These are phyloP conservation scores for Gortyna flavago DNA, from an alignment of 2,888 invertebrate genomes.

Conservation along the genomic window DNA sequence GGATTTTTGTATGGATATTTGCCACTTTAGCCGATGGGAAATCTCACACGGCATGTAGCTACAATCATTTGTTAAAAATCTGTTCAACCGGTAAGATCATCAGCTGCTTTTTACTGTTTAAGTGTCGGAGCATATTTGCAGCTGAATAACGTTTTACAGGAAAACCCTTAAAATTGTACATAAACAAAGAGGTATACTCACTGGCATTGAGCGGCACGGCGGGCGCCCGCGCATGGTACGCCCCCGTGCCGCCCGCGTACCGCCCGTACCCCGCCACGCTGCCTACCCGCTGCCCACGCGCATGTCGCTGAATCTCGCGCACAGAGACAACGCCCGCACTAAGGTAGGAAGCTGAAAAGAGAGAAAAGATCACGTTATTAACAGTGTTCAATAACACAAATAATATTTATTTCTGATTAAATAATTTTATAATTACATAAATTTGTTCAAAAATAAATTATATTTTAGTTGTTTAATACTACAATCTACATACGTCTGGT, in stretches of 20 bases:
- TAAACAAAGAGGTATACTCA: conserved; percentile 73
- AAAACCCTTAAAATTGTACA: not conserved
- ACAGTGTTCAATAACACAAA: not conserved
- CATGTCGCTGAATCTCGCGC: conserved; percentile 50
- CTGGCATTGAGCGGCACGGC: conserved; percentile 88
- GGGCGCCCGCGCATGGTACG: conserved; percentile 87
- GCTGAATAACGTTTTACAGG: no score
- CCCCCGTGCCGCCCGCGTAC: conserved; percentile 84
- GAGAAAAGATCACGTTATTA: conserved; percentile 3
- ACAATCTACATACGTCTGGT: no score
- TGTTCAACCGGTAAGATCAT: not conserved
- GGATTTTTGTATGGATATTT: not conserved
- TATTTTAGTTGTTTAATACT: no score
- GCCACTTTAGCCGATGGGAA: not conserved
- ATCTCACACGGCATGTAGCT: not conserved
- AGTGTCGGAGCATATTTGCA: not conserved
- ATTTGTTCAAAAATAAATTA: not conserved
- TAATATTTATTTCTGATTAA: not conserved
- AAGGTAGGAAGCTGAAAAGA: conserved; percentile 61
- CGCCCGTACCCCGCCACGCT: conserved; percentile 88
- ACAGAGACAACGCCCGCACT: conserved; percentile 35
- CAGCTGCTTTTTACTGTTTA: not conserved
- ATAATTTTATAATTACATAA: no score
- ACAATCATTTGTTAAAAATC: not conserved
- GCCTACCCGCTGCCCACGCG: conserved; percentile 67